Percentiles rank a stretch among this genome's conserved stretches.
Conservation (phyloP, 2,888 invertebrate species). For the Tanaodytes sp. region DNA sequence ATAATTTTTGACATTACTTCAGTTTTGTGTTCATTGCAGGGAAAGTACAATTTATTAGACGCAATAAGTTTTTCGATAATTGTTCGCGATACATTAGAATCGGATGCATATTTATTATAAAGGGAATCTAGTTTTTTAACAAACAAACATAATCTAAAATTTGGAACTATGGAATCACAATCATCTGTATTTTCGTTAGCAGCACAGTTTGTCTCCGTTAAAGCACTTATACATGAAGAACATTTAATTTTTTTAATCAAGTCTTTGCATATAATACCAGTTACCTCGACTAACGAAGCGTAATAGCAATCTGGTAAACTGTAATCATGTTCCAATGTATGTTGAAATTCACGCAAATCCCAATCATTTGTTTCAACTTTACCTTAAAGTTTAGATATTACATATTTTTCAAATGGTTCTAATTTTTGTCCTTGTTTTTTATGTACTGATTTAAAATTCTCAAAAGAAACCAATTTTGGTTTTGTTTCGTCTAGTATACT, state of each 20-base stretch:
- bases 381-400: not conserved
- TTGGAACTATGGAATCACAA: not conserved
- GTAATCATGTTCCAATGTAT: not conserved
- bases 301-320: not conserved
- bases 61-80: not conserved
- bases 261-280: conserved; percentile 2
- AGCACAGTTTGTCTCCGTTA: not conserved
- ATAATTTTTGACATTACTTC: not conserved
- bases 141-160: not conserved
- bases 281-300: not conserved
- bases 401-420: not conserved
- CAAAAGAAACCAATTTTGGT: not conserved
- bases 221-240: conserved; percentile 7
- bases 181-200: not conserved
- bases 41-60: not conserved
- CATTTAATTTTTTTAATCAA: conserved; percentile 2
- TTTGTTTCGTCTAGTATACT: not conserved
- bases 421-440: not conserved
- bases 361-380: not conserved
- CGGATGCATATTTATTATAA: not conserved
- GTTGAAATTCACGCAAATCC: not conserved
- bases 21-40: not conserved
- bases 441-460: not conserved
- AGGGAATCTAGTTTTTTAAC: not conserved
- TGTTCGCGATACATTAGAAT: not conserved